Base-by-base conservation (phyloP, 2,888 invertebrate species). In the Choreutis nemorana region DNA sequence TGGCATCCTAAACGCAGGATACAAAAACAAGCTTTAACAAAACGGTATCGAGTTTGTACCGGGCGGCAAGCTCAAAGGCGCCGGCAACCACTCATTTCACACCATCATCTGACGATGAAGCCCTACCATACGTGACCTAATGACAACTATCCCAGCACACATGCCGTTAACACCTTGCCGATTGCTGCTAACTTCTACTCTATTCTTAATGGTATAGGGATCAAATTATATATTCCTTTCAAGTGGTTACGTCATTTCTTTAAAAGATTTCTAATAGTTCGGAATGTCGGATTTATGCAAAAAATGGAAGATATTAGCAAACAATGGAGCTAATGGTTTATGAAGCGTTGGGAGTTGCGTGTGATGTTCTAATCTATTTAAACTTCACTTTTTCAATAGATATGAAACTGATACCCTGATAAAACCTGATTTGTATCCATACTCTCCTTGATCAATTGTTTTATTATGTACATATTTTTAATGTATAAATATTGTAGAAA, bases 81-180 rank as follows among this genome's bases (percentile, higher is more conserved):
- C 50, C 60, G 60, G 47, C 58, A 51, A 55, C 56, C 62, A 54
- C 55, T 70, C 64, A 59, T 68, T 75, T 77, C 73, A 75, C 77
- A 77, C 72, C 71, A 65, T 62, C 64, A 55, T 50, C 50, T 47
- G 48, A 35, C 48, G 47, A 45, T 48, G 48, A 44, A 50, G 50
- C 52, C 43, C 52, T 50, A 48, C 58, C 57, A 60, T 56, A 65
- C 64, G 62, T 67, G 68, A 68, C 61, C 63, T 70, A 68, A 68
- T 68, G 71, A 64, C 71, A 65, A 57, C 56, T 44, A 40, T 37
- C 33, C 39, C 40, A 40, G 41, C 28, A 34, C 42, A 41, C 37
- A 40, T 40, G 45, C 47, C 51, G 32, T 45, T 47, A 38, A 37
- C 36, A 35, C 38, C 37, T 14, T n/a, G 25, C 23, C 3, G 2